phyloP scores from a whole-genome alignment of 2,888 invertebrate species.

The Coecobrya sp. region DNA sequence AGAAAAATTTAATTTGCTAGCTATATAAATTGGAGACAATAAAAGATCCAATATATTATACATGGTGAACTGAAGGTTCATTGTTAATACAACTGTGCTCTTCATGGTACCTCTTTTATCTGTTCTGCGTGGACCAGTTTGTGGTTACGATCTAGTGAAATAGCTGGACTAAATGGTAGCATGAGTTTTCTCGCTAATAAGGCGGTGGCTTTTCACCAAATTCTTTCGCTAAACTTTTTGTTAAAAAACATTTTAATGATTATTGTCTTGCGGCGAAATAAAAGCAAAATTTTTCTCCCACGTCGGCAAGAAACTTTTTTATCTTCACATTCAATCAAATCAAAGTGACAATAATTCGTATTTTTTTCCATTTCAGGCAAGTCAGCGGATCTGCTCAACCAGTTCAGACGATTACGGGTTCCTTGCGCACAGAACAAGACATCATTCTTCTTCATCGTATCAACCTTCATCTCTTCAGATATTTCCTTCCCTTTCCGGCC shows the following conservation, averaged over 20 bases:
- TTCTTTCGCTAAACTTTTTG: too few relatives aligned
- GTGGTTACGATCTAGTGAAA: too few relatives aligned
- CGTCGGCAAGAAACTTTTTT: background rate
- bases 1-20: too few relatives aligned
- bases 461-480: slow-evolving; percentile 80
- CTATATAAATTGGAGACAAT: too few relatives aligned
- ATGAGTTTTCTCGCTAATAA: too few relatives aligned
- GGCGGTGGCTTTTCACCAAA: too few relatives aligned
- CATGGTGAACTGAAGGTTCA: too few relatives aligned
- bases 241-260: background rate
- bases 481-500: slow-evolving; percentile 75
- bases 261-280: background rate
- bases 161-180: too few relatives aligned
- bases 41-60: too few relatives aligned
- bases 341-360: background rate
- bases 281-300: background rate
- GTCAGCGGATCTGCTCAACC: slow-evolving; percentile 82
- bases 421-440: slow-evolving; percentile 79
- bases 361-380: slow-evolving; percentile 79
- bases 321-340: background rate
- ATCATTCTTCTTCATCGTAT: slow-evolving; percentile 75
- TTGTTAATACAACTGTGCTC: too few relatives aligned
- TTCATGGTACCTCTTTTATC: too few relatives aligned
- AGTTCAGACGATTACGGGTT: slow-evolving; percentile 85
- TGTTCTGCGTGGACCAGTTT: too few relatives aligned